Percentiles rank a stretch among this genome's conserved stretches.
Conservation (phyloP, 1,140 invertebrate genomes). For the Drosophila albomicans region DNA sequence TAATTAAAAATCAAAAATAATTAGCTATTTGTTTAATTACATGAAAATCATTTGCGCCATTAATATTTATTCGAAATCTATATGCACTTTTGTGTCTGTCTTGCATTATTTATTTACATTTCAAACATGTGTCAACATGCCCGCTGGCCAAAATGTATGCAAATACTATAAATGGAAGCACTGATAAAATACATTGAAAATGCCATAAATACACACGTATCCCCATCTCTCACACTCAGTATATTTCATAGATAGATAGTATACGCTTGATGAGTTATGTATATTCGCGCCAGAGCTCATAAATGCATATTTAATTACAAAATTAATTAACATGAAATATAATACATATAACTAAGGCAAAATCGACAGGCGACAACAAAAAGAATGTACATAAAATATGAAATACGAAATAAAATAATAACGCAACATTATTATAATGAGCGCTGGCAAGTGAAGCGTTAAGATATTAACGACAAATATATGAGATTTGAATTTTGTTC, state of each 20-base stretch:
- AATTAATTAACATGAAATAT: constrained; percentile 81
- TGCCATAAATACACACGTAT: constrained; percentile 60
- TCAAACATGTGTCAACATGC: constrained; percentile 82
- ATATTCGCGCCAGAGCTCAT: constrained; percentile 58
- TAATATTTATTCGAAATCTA: constrained; percentile 74
- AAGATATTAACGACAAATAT: constrained; percentile 57
- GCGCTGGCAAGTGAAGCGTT: constrained; percentile 35
- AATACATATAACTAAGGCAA: constrained; percentile 40
- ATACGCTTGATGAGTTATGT: constrained; percentile 63
- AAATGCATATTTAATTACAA: constrained; percentile 81
- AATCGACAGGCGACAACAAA: constrained; percentile 30
- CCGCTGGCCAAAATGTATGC: constrained; percentile 66
- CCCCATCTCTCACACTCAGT: background rate
- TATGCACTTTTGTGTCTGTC: constrained; percentile 20
- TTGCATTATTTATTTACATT: constrained; percentile 81
- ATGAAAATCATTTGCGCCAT: constrained; percentile 65
- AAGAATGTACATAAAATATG: constrained; percentile 25
- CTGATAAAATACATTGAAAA: constrained; percentile 65
- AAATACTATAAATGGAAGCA: constrained; percentile 62
- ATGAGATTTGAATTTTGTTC: constrained; percentile 5
- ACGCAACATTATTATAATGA: constrained; percentile 34
- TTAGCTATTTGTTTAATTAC: constrained; percentile 67
- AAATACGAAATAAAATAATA: constrained; percentile 30
- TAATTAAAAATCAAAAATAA: constrained; percentile 75
- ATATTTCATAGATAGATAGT: constrained; percentile 30